A percentile compares a stretch with the other conserved stretches of the same genome.
Conservation (phyloP, 2,888 invertebrate species). For the Chrysomela aeneicollis region DNA sequence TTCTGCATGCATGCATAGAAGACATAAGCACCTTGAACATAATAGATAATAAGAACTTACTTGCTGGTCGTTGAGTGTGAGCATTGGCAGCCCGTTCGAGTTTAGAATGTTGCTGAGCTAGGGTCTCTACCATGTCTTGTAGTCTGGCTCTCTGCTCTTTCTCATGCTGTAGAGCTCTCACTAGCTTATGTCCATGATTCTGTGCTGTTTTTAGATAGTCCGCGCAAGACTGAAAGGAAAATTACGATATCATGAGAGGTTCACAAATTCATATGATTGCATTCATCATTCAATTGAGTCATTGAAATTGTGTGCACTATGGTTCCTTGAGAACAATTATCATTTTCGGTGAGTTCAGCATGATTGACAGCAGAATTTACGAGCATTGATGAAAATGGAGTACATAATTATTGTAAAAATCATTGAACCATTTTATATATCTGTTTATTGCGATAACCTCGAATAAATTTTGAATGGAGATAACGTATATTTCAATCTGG, state of each 20-base stretch:
- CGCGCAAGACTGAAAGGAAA: conserved; percentile 76
- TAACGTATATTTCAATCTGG: too few relatives aligned
- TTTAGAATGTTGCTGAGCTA: conserved; percentile 96
- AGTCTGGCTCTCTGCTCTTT: conserved; percentile 91
- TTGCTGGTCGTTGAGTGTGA: conserved; percentile 63
- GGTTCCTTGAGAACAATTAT: too few relatives aligned
- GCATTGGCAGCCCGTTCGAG: conserved; percentile 90
- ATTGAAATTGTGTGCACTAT: too few relatives aligned
- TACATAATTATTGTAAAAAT: too few relatives aligned
- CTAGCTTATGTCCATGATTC: conserved; percentile 91
- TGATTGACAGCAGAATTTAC: too few relatives aligned
- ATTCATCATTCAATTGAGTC: background rate
- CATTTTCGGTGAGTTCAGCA: too few relatives aligned
- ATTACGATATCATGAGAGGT: background rate
- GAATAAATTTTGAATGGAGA: too few relatives aligned
- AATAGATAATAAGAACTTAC: conserved; percentile 52
- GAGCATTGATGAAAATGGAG: too few relatives aligned
- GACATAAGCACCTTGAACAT: background rate
- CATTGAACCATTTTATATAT: too few relatives aligned
- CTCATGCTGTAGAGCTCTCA: conserved; percentile 91
- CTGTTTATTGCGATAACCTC: too few relatives aligned
- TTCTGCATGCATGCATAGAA: too few relatives aligned
- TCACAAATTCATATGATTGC: background rate
- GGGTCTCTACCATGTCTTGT: conserved; percentile 96
- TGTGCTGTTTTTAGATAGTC: conserved; percentile 92